A percentile compares a stretch with the other conserved stretches of the same genome.
These are phyloP conservation scores for Apodemus sylvaticus DNA, from an alignment of 2,113 vertebrate species.

Conservation along the genomic window DNA sequence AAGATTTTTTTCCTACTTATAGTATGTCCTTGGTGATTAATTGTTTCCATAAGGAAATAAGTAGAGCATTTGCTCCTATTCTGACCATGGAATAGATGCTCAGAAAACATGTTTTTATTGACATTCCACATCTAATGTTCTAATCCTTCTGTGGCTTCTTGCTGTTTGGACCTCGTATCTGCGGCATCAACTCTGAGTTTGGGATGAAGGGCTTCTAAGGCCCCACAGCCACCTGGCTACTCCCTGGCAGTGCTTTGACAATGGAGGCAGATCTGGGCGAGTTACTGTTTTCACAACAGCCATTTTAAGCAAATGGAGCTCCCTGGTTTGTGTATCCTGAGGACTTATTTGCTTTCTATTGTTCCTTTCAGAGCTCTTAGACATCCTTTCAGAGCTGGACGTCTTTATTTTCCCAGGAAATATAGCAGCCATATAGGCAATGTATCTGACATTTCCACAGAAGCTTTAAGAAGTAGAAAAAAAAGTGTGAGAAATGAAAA, in stretches of 20 bases:
- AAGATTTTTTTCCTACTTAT: not conserved
- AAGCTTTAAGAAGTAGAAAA: not conserved
- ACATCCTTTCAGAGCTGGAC: too few species aligned
- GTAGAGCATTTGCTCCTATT: not conserved
- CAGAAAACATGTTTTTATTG: not conserved
- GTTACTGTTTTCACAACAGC: not conserved
- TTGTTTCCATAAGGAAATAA: not conserved
- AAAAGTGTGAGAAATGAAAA: not conserved
- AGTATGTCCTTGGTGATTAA: not conserved
- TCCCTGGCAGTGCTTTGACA: not conserved
- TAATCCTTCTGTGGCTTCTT: rapidly evolving
- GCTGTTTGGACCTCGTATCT: not conserved
- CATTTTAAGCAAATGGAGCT: not conserved
- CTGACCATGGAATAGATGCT: not conserved
- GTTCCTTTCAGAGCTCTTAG: not conserved
- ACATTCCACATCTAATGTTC: too few species aligned
- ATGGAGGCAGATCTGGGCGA: too few species aligned
- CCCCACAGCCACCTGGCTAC: too few species aligned
- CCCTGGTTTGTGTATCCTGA: not conserved
- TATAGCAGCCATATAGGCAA: not conserved
- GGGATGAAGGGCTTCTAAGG: not conserved
- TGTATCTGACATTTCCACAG: not conserved
- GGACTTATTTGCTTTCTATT: not conserved
- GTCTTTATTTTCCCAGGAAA: not conserved
- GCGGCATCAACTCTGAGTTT: not conserved